Conservation (phyloP, 2,888 invertebrate genomes). For the Drosophila austrosaltans region DNA sequence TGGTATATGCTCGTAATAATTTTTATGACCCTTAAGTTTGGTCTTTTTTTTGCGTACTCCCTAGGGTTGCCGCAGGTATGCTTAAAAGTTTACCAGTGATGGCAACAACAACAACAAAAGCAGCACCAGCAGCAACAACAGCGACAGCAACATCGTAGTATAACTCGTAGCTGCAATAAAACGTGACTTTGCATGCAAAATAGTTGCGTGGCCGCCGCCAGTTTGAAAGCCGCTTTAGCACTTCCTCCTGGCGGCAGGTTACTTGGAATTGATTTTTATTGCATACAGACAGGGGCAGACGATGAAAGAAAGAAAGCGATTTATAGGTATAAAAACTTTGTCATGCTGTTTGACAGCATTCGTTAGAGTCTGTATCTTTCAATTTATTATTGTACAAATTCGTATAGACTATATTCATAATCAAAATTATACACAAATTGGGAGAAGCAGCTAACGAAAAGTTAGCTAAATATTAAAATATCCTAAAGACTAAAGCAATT, state of each 20-base stretch:
- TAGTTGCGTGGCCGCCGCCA: conserved; percentile 65
- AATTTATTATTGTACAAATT: background rate
- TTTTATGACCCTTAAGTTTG: conserved; percentile 73
- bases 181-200: conserved; percentile 82
- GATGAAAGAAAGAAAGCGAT: background rate
- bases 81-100: conserved; percentile 68
- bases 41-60: conserved; percentile 39
- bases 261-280: conserved; percentile 72
- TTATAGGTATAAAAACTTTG: conserved; percentile 36
- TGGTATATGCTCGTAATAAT: conserved; percentile 74
- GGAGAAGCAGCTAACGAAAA: no score
- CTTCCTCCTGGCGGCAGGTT: conserved; percentile 47
- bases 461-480: no score
- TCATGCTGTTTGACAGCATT: conserved; percentile 9
- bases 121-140: conserved; percentile 11
- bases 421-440: no score
- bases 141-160: conserved; percentile 29
- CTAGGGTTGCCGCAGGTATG: conserved; percentile 64
- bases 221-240: conserved; percentile 23
- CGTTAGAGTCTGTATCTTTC: background rate
- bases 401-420: no score
- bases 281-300: conserved; percentile 25
- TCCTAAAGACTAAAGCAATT: no score
- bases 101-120: conserved; percentile 26
- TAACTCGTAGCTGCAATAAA: conserved; percentile 75